Evolutionary conservation across 2,888 invertebrate genomes (phyloP), one percentile per base, ranked within the genome.

Genomic region (Linnaemya vulpina): DNA sequence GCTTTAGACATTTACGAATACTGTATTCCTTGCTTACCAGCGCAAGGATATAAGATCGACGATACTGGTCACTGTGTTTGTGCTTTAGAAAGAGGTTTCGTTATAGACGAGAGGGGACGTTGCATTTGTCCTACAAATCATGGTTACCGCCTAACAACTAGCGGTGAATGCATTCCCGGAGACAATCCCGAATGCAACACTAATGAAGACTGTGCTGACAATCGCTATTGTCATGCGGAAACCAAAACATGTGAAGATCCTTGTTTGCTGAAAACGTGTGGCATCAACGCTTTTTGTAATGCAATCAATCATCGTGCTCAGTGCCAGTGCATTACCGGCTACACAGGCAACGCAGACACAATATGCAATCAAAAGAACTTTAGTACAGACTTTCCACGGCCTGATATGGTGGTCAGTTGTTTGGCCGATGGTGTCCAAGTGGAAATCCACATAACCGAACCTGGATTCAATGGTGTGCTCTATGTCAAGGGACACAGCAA

Each of bases 401-500:
- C 97, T 8, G 96, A 96, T 81, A 96, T 97, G 95, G 94, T 95
- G 84, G 98, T 98, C 17, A 96, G 96, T 89, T 98, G 98, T 92
- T 93, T 98, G 87, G 97, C 98, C 15, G 98, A 98, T 90, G 98
- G 98, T 49, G 97, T 98, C 10, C 96, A 97, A 91, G 97, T 98
- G 0, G 95, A 96, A 89, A 95, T 97, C 63, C 95, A 95, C 89
- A 95, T 96, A 43, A 93, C 93, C 25, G 94, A 95, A 88, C 91
- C 91, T 1, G 96, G 96, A 81, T 98, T 98, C 91, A 97, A 97
- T 89, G 98, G 98, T 17, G 96, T 98, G 0, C 93, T 98, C 1
- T 98, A 98, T 89, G 98, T 98, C 0, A 98, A 98, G 93, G 98
- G 98, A 43, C 97, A 98, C 93, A 98, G 98, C 91, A 98, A 98